These are phyloP conservation scores for Drosophila jambulina DNA, from an alignment of 1,140 invertebrate species.

Conservation along the genomic window DNA sequence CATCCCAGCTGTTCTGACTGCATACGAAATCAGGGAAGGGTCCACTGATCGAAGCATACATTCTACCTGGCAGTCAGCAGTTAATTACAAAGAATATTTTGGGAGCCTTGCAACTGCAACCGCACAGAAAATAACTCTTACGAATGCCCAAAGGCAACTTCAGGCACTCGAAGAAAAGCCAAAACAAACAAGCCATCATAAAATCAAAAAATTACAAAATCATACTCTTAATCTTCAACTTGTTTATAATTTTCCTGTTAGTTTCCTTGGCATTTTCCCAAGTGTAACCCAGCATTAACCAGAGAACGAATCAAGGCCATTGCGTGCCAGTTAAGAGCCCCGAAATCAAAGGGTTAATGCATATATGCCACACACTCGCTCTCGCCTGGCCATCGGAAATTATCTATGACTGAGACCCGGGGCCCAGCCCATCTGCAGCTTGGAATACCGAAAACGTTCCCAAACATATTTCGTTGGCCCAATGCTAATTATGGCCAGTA, in stretches of 20 bases:
- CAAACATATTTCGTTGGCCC: slow-evolving; percentile 50
- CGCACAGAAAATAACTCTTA: slow-evolving; percentile 16
- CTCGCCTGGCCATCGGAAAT: slow-evolving; percentile 48
- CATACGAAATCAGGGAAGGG: slow-evolving; percentile 28
- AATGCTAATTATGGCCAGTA: slow-evolving; percentile 73
- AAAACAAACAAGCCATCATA: background rate
- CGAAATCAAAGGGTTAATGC: slow-evolving; percentile 71
- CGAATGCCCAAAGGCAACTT: background rate
- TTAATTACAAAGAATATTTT: slow-evolving; percentile 44
- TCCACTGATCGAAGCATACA: slow-evolving; percentile 9
- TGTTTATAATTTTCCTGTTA: background rate
- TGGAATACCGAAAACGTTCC: slow-evolving; percentile 67
- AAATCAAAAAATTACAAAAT: background rate
- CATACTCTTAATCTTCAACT: background rate
- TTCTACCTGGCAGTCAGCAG: slow-evolving; percentile 7
- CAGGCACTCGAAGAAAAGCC: background rate
- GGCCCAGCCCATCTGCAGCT: slow-evolving; percentile 54
- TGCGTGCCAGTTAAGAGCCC: slow-evolving; percentile 57
- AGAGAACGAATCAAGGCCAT: slow-evolving; percentile 52
- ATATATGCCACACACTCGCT: slow-evolving; percentile 47
- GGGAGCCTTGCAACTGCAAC: slow-evolving; percentile 39
- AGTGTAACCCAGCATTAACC: slow-evolving; percentile 3
- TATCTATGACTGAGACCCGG: slow-evolving; percentile 48
- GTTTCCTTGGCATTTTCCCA: background rate
- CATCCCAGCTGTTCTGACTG: slow-evolving; percentile 39